phyloP scores from a whole-genome alignment of 2,888 invertebrate genomes.

The Eupithecia inturbata region DNA sequence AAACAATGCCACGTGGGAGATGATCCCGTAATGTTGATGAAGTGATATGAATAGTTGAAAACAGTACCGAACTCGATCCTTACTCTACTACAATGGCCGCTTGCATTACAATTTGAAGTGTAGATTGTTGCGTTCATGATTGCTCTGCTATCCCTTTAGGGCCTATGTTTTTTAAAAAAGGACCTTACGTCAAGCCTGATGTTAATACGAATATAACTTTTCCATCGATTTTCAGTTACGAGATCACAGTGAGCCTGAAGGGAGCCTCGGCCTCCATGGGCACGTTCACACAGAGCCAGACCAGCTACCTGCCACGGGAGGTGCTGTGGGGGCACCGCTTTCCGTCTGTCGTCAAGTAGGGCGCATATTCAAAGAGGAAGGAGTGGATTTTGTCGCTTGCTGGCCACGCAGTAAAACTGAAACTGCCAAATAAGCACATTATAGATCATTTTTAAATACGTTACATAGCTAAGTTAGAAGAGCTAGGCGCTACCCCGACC shows the following conservation, averaged over 20 bases:
- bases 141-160: neutral
- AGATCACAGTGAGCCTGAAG: constrained; percentile 92
- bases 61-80: too few relatives aligned
- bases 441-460: too few relatives aligned
- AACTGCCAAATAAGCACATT: too few relatives aligned
- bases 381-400: too few relatives aligned
- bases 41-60: too few relatives aligned
- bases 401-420: too few relatives aligned
- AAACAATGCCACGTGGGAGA: too few relatives aligned
- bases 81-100: neutral
- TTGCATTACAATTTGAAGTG: neutral
- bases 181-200: neutral
- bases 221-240: constrained; percentile 82
- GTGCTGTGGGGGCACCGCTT: constrained; percentile 93
- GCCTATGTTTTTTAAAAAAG: neutral
- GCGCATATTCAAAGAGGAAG: neutral
- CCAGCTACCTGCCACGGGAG: constrained; percentile 91
- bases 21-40: too few relatives aligned
- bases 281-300: constrained; percentile 88
- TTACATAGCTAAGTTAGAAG: too few relatives aligned
- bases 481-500: too few relatives aligned
- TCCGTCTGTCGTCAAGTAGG: constrained; percentile 87
- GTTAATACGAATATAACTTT: neutral
- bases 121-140: neutral
- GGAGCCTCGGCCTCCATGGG: constrained; percentile 92